phyloP scores from a whole-genome alignment of 2,888 invertebrate genomes.

The Drosophila greeni region DNA sequence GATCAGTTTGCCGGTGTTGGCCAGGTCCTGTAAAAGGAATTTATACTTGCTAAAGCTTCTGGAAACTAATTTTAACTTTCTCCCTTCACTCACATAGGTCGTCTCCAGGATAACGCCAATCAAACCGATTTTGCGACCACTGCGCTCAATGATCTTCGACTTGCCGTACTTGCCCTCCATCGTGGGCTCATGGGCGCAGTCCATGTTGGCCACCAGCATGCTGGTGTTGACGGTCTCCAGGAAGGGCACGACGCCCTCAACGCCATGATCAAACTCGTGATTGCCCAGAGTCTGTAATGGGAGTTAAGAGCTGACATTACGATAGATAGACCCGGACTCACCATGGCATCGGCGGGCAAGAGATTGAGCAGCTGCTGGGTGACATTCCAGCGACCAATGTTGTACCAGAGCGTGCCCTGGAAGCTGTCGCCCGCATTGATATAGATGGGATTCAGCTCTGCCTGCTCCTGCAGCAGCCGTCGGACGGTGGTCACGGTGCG shows the following conservation, averaged over 20 bases:
- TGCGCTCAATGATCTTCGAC: slow-evolving; percentile 83
- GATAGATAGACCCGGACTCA: slow-evolving; percentile 67
- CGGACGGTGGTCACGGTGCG: slow-evolving; percentile 82
- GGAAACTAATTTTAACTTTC: neutral
- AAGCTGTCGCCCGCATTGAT: slow-evolving; percentile 91
- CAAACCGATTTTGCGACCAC: slow-evolving; percentile 85
- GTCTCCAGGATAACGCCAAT: slow-evolving; percentile 87
- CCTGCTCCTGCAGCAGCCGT: slow-evolving; percentile 78
- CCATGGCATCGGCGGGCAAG: slow-evolving; percentile 87
- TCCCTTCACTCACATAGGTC: slow-evolving; percentile 80
- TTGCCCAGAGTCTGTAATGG: slow-evolving; percentile 86
- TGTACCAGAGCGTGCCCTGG: slow-evolving; percentile 92
- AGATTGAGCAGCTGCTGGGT: slow-evolving; percentile 87
- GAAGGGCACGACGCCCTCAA: slow-evolving; percentile 86
- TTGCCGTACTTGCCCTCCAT: slow-evolving; percentile 83
- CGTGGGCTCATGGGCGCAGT: slow-evolving; percentile 84
- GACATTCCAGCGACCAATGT: slow-evolving; percentile 85
- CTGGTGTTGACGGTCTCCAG: slow-evolving; percentile 82
- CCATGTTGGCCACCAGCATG: slow-evolving; percentile 87
- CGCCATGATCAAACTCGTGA: slow-evolving; percentile 90
- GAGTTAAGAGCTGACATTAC: neutral
- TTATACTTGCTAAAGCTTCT: neutral
- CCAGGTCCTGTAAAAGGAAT: slow-evolving; percentile 80
- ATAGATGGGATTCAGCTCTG: slow-evolving; percentile 82
- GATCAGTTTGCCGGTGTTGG: slow-evolving; percentile 83